These are phyloP conservation scores for Bolinopsis microptera DNA, from an alignment of 37 sponge, comb jelly and placozoan genomes.

Conservation along the genomic window DNA sequence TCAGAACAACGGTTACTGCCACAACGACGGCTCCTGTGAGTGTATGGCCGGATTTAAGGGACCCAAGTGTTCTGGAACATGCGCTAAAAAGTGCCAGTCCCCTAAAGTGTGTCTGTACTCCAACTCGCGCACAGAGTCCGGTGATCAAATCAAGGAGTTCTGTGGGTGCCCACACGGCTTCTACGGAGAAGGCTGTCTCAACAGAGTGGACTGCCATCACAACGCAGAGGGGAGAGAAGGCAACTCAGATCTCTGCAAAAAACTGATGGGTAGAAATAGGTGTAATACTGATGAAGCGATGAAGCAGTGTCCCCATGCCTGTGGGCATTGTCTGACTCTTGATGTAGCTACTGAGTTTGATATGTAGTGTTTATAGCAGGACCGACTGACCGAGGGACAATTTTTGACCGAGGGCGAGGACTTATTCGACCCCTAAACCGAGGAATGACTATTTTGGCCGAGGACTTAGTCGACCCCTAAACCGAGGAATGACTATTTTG, in stretches of 20 bases:
- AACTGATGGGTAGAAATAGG: neutral
- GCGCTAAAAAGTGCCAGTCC: neutral
- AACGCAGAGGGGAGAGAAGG: neutral
- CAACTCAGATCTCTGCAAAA: neutral
- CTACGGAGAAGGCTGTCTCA: neutral
- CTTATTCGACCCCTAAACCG: too few relatives aligned
- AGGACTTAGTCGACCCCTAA: too few relatives aligned
- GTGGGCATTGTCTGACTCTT: neutral
- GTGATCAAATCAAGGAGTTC: neutral
- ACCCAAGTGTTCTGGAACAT: neutral
- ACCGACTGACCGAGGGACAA: too few relatives aligned
- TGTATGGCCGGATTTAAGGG: neutral
- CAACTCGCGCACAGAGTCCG: neutral
- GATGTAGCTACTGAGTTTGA: neutral
- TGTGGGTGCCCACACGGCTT: constrained; percentile 10
- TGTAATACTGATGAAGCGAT: neutral
- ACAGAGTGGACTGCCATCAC: neutral
- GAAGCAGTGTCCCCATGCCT: neutral
- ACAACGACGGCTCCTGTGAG: neutral
- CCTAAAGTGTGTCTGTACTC: constrained; percentile 35
- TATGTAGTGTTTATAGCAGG: too few relatives aligned
- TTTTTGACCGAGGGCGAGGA: too few relatives aligned
- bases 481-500: too few relatives aligned
- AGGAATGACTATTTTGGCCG: too few relatives aligned
- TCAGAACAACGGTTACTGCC: constrained; percentile 19